Base-by-base conservation (phyloP, 2,888 invertebrate genomes). In the Apotomis betuletana region DNA sequence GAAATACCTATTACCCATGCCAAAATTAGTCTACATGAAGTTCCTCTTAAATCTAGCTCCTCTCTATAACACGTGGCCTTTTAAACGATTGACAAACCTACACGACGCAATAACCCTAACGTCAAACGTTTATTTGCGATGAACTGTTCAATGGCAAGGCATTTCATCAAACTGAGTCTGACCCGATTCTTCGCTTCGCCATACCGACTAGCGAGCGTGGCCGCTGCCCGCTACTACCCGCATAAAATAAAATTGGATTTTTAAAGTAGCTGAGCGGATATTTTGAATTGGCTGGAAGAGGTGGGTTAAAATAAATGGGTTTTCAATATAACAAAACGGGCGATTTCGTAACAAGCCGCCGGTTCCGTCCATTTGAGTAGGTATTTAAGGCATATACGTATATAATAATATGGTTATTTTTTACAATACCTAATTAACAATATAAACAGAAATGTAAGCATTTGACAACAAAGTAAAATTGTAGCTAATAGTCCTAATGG, bases 201-300 rank as follows among this genome's bases (percentile, higher is more conserved):
- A 84, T 84, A 84, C 82, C 81, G 81, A 82, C 82, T 83, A 78
- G 76, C 77, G 81, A 80, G 86, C 86, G 88, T 88, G 86, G 78
- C 86, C 84, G 87, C 78, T 80, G 81, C 80, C 80, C 77, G 76
- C 78, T 79, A 78, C 75, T 79, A 75, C 79, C 85, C 83, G 83
- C 82, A 81, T 85, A 83, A 86, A 85, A 89, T 89, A 84, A 86
- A 85, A 89, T 89, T 86, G 86, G 85, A 86, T 85, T 88, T 88
- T 89, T 88, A 86, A 87, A 86, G 81, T 49, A 72, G 68, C 68
- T 63, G 59, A 60, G 65, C 55, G 68, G 63, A 72, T 63, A 72
- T 68, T 72, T 68, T 68, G 62, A 63, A 68, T 63, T 72, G 71
- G 61, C 54, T 67, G 60, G 60, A 60, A 55, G 46, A 65, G 65